Evolutionary conservation across 1,140 invertebrate species (phyloP), one percentile per base, ranked within the genome.

Genomic region (Drosophila malerkotliana): DNA sequence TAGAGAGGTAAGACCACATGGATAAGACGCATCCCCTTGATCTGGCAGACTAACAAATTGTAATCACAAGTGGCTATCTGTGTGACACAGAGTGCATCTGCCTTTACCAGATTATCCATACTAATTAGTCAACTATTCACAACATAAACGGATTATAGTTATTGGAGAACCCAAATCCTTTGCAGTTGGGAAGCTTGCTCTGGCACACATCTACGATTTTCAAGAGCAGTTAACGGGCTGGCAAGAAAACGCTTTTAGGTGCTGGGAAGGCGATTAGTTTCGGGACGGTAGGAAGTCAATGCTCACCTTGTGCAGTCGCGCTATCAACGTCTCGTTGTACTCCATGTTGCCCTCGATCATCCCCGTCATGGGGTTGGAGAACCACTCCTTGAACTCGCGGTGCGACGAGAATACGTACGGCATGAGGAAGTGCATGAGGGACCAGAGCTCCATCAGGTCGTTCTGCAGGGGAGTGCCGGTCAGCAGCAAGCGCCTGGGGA

Each of bases 391-490:
- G 87, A 97, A 99, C 92, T 99, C 98, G 52, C 96, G 94, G 93
- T 99, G 98, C 18, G 98, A 99, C 81, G 98, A 97, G 93, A 99
- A 99, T 61, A 99, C 97, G 93, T 98, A 96, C 45, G 99, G 99
- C 99, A 99, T 99, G 7, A 99, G 94, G 93, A 99, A 99, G 93
- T 99, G 99, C 98, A 99, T 99, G 10, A 99, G 92, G 4, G 99
- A 99, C 99, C 99, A 99, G 55, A 99, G 93, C 93, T 99, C 99
- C 97, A 99, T 99, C 60, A 99, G 93, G 93, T 98, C 99, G 92
- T 99, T 99, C 93, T 99, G 99, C 61, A 99, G 94, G 26, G 99
- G 99, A 32, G 99, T 99, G 72, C 99, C 99, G 47, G 99, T 99
- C 72, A 99, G 93, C 49, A 99, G 93, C 41, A 99, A 93, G 45